A percentile compares a stretch with the other conserved stretches of the same genome.
Conservation (phyloP, 2,113 vertebrate genomes). For the Jaculus jaculus region DNA sequence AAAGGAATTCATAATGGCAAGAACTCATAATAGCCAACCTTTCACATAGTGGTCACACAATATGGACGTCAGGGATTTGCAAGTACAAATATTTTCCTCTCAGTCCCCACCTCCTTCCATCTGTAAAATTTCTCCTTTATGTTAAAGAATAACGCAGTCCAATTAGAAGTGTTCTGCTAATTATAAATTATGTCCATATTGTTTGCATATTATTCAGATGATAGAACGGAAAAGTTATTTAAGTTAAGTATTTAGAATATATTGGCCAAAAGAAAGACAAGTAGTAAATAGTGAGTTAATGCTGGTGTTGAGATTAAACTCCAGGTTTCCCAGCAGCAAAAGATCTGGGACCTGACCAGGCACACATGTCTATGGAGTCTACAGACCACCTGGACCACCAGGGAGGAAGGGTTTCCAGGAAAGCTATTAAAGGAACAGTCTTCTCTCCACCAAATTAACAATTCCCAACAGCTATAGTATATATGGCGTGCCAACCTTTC, state of each 20-base stretch:
- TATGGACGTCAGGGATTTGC: conserved; percentile 2
- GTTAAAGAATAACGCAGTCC: not conserved
- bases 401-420: not conserved
- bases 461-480: conserved; percentile 61
- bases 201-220: conserved; percentile 11
- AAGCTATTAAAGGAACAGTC: conserved; percentile 57
- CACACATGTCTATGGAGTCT: no score
- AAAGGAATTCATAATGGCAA: not conserved
- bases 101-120: not conserved
- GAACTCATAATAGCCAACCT: not conserved
- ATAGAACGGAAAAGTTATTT: not conserved
- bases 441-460: conserved; percentile 68
- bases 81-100: conserved; percentile 2
- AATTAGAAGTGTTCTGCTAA: not conserved
- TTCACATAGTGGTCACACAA: not conserved
- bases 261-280: conserved; percentile 2
- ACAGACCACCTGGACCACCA: no score
- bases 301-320: not conserved
- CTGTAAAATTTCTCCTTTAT: not conserved
- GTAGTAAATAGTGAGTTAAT: not conserved
- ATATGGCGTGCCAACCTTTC: conserved; percentile 70
- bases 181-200: not conserved
- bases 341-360: not conserved
- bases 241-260: conserved; percentile 10
- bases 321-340: not conserved